Base-by-base conservation (phyloP, 2,888 invertebrate genomes). In the Erebia ligea region DNA sequence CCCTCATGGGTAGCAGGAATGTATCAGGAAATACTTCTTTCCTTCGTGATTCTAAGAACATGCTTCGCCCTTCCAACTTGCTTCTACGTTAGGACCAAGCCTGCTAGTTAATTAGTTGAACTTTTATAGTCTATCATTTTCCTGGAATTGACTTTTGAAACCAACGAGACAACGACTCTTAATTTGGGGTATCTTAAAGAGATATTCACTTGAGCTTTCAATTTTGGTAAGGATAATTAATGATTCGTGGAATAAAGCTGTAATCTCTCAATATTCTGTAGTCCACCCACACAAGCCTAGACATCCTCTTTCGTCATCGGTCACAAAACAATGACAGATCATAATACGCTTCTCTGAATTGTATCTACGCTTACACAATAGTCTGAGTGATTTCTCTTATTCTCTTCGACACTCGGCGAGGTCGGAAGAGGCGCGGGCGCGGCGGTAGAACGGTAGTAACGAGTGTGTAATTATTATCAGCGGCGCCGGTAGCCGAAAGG, bases 391-490 rank as follows among this genome's bases (percentile, higher is more conserved):
- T 70, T 70, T 70, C 67, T 68, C 58, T 66, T 42, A 50, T 15
- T 17, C 54, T 54, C 54, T 67, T 67, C 65, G 67, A 69, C 62
- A 19, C 48, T 56, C 64, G 67, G 69, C 19, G 67, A 67, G 63
- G 54, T 62, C 78, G 75, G 70, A 65, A 72, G 73, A 62, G 71
- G 78, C 71, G 73, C 72, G 79, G 73, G 79, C 79, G 83, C 82
- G 78, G 81, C 85, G 86, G 88, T 88, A 87, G 89, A 89, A 90
- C 92, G 86, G 92, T 92, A 92, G 92, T 93, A 93, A 92, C 92
- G 91, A 92, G 92, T 92, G 92, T 92, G 88, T 92, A 93, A 93
- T 93, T 93, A 93, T 89, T 86, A 84, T 84, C 81, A 81, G 84
- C 82, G 81, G 78, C 80, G 82, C 80, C 91, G 90, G 92, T 90